These are phyloP conservation scores for Platyscapa corneri DNA, from an alignment of 1,140 invertebrate genomes.

Conservation along the genomic window DNA sequence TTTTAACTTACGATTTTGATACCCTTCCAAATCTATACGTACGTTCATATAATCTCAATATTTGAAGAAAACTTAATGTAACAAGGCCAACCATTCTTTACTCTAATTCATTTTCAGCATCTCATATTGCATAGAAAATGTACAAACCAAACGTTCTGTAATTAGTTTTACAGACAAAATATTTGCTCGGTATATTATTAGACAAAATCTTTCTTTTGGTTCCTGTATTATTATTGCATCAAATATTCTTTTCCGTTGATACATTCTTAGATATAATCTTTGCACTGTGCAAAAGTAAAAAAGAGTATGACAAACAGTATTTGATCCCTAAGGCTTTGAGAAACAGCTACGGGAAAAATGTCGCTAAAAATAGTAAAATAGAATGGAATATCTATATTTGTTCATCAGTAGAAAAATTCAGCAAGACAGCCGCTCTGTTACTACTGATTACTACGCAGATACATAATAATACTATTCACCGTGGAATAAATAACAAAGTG, in stretches of 20 bases:
- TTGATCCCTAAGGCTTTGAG: not conserved
- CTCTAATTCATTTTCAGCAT: not conserved
- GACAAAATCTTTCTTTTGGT: not conserved
- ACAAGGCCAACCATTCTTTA: not conserved
- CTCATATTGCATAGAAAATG: not conserved
- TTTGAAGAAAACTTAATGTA: not conserved
- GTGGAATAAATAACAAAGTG: not conserved
- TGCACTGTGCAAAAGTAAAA: not conserved
- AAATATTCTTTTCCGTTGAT: not conserved
- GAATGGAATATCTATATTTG: not conserved
- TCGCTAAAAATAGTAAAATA: not conserved
- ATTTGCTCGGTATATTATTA: not conserved
- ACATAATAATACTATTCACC: not conserved
- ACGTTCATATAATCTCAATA: not conserved
- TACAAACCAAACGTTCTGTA: not conserved
- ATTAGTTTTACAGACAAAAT: not conserved
- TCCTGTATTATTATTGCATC: no score
- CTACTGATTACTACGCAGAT: not conserved
- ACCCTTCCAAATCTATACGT: not conserved
- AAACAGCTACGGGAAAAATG: not conserved
- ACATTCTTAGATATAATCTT: not conserved
- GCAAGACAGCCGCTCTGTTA: not conserved
- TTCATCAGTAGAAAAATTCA: not conserved
- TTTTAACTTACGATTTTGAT: not conserved
- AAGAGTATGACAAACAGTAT: not conserved